Evolutionary conservation across 2,797 vertebrate genomes (phyloP), one percentile per base, ranked within the genome.

Genomic region (Gallinago stenura): DNA sequence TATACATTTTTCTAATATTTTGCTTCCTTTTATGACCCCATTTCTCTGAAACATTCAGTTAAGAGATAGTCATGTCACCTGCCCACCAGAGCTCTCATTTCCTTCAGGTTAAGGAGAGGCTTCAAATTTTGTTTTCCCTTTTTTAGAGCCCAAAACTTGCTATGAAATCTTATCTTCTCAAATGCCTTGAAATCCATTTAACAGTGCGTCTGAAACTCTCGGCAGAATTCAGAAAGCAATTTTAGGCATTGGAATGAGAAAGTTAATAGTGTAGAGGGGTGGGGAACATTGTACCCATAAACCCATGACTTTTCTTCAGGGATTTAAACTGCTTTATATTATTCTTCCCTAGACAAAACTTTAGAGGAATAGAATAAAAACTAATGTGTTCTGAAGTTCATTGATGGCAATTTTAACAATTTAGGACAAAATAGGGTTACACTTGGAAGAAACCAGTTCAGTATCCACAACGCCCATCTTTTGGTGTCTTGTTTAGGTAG

Each of bases 191-290:
- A 97, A 94, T 83, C 86, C 83, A 85, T 92, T 97, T 95, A 97
- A 89, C 91, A 96, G 73, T 13, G 51, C 77, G 91, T 80, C 87
- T 95, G 91, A 95, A 95, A 73, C 60, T 89, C 70, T 92, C 2
- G 2, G 87, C 54, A 96, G 77, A 94, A 91, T 96, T 95, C 73
- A 80, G 60, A 96, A 95, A 95, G 84, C 93, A 96, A 96, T 97
- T 97, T 96, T 88, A 92, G 77, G 51, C 88, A 94, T 84, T 95
- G 76, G 68, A 96, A 96, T 95, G 77, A 97, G 86, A 96, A 97
- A 95, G 43, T 65, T 77, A 97, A 76, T 83, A 80, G 12, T 20
- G 26, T 30, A 10, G 58, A 75, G 58, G 13, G 50, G 31, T 45
- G 18, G 22, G 41, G 46, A 87, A 78, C 28, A 57, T 50, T 84